A percentile compares a stretch with the other conserved stretches of the same genome.
These are phyloP conservation scores for Drosophila leonis DNA, from an alignment of 2,888 invertebrate genomes.

Conservation along the genomic window DNA sequence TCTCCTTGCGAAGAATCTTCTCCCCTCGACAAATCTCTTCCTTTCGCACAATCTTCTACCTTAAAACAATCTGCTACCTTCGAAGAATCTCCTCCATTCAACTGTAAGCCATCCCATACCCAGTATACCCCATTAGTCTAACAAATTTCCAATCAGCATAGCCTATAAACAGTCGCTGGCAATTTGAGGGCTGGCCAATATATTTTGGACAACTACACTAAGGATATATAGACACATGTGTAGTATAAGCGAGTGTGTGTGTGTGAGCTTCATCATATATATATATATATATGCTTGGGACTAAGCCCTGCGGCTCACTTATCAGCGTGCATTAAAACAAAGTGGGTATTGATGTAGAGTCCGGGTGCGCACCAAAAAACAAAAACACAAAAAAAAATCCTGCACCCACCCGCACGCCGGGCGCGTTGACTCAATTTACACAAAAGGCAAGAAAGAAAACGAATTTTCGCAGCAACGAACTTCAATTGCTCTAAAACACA, in stretches of 20 bases:
- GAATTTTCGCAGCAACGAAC: conserved; percentile 11
- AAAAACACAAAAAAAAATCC: conserved; percentile 13
- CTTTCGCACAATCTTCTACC: neutral
- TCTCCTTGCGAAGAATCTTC: too few relatives aligned
- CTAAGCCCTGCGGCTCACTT: conserved; percentile 77
- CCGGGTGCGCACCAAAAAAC: conserved; percentile 40
- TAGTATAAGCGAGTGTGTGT: conserved; percentile 13
- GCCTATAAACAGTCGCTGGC: conserved; percentile 32
- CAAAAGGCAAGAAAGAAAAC: conserved; percentile 51
- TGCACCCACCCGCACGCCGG: neutral
- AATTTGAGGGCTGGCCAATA: conserved; percentile 52
- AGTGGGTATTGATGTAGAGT: conserved; percentile 80
- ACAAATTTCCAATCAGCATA: neutral
- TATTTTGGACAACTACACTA: conserved; percentile 47
- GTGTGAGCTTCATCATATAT: conserved; percentile 5
- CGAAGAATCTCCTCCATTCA: neutral
- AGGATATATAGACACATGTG: conserved; percentile 30
- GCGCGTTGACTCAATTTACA: conserved; percentile 70
- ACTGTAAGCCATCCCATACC: neutral
- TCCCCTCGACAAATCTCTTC: too few relatives aligned
- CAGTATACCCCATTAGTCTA: neutral
- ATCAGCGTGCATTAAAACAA: conserved; percentile 80
- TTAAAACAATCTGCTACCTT: neutral
- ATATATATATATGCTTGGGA: conserved; percentile 44
- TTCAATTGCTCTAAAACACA: conserved; percentile 25